phyloP scores from a whole-genome alignment of 2,888 invertebrate genomes.

The Morpho achilles region DNA sequence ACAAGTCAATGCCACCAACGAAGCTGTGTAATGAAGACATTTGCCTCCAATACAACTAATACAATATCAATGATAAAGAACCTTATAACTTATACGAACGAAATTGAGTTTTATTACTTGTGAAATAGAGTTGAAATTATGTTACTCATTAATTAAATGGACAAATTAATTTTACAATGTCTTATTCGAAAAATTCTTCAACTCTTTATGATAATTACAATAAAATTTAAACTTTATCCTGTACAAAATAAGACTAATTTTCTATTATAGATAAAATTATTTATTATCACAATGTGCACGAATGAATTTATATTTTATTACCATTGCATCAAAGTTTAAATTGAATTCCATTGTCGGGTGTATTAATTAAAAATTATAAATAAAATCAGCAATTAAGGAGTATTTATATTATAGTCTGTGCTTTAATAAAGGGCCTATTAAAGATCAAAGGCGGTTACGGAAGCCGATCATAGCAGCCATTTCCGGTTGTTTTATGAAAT shows the following conservation, averaged over 20 bases:
- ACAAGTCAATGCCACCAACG: slow-evolving; percentile 54
- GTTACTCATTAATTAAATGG: slow-evolving; percentile 1
- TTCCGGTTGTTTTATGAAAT: slow-evolving; percentile 20
- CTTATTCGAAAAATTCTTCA: slow-evolving; percentile 25
- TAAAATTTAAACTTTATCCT: slow-evolving; percentile 9
- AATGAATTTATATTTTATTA: slow-evolving; percentile 14
- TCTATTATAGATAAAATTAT: not conserved
- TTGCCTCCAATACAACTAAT: slow-evolving; percentile 52
- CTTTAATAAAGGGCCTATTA: slow-evolving; percentile 25
- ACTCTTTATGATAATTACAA: slow-evolving; percentile 8
- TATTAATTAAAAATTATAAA: slow-evolving; percentile 32
- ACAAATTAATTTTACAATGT: slow-evolving; percentile 29
- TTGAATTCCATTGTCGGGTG: slow-evolving; percentile 4
- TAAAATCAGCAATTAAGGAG: slow-evolving; percentile 26
- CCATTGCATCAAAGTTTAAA: slow-evolving; percentile 8
- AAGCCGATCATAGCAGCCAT: slow-evolving; percentile 21
- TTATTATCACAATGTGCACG: not conserved
- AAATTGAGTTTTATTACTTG: slow-evolving; percentile 19
- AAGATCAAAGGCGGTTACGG: slow-evolving; percentile 30
- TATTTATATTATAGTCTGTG: slow-evolving; percentile 21
- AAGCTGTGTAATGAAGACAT: slow-evolving; percentile 61
- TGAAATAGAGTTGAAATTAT: slow-evolving; percentile 17
- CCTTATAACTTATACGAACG: slow-evolving; percentile 25
- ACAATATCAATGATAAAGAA: slow-evolving; percentile 45
- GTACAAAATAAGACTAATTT: not conserved